These are phyloP conservation scores for Paedocypris sp. DNA, from an alignment of 2,113 vertebrate genomes.

Conservation along the genomic window DNA sequence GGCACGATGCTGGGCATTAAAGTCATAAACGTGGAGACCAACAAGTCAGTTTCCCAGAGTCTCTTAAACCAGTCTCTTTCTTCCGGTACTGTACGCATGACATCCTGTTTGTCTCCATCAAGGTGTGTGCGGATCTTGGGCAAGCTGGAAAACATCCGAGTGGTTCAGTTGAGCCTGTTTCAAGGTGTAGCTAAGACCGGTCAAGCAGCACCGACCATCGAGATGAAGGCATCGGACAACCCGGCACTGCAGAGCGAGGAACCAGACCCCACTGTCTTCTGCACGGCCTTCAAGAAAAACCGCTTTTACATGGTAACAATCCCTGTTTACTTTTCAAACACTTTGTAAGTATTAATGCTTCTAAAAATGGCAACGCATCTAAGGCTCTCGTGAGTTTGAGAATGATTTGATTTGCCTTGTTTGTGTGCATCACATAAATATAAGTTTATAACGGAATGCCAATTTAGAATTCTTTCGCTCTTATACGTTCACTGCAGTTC, in stretches of 20 bases:
- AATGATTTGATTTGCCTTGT: too few relatives aligned
- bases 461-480: too few relatives aligned
- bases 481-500: too few relatives aligned
- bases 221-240: slow-evolving; percentile 97
- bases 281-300: slow-evolving; percentile 95
- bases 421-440: too few relatives aligned
- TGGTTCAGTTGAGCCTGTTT: slow-evolving; percentile 83
- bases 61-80: neutral
- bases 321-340: neutral
- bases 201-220: slow-evolving; percentile 79
- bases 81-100: neutral
- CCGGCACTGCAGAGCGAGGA: slow-evolving; percentile 79
- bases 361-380: too few relatives aligned
- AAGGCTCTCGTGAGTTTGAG: too few relatives aligned
- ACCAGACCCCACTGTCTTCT: slow-evolving; percentile 86
- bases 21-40: slow-evolving; percentile 96
- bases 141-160: slow-evolving; percentile 93
- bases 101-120: neutral
- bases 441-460: too few relatives aligned
- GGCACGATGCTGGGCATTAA: slow-evolving; percentile 98
- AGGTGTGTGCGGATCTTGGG: slow-evolving; percentile 94
- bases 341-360: too few relatives aligned
- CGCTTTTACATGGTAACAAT: slow-evolving; percentile 86
- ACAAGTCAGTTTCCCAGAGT: too few relatives aligned
- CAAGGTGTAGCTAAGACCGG: slow-evolving; percentile 83